Conservation (phyloP, 2,113 vertebrate genomes). For the Alectura lathami region DNA sequence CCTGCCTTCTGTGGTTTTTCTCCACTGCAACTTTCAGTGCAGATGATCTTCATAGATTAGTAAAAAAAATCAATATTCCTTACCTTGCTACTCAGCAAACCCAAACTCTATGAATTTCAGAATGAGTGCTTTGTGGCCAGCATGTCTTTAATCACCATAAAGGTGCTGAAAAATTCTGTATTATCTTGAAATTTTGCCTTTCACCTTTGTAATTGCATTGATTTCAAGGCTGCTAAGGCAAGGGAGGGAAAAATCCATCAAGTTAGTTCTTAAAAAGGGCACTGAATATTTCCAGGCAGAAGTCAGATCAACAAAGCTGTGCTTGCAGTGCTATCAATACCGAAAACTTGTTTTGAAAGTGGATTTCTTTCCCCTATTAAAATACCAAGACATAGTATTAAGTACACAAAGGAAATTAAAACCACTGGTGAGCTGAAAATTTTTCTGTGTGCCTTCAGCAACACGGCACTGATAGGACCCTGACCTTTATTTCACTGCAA, state of each 20-base stretch:
- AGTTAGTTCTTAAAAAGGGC: not conserved
- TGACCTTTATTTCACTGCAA: not conserved
- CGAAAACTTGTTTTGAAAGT: not conserved
- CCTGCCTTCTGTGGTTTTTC: not conserved
- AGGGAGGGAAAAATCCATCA: not conserved
- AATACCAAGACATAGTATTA: not conserved
- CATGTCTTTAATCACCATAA: not conserved
- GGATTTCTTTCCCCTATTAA: not conserved
- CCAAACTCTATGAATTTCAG: not conserved
- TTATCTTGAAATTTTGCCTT: not conserved
- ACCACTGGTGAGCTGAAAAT: not conserved
- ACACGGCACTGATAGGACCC: not conserved
- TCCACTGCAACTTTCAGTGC: not conserved
- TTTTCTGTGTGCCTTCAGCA: not conserved
- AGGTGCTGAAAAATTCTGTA: not conserved
- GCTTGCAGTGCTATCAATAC: not conserved
- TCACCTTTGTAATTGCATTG: not conserved
- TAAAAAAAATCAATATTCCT: not conserved
- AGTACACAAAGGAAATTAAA: not conserved
- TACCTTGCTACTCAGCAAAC: not conserved
- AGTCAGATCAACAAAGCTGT: not conserved
- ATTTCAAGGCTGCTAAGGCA: not conserved
- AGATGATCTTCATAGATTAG: not conserved
- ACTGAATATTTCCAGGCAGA: not conserved
- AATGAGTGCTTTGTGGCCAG: not conserved